phyloP scores from a whole-genome alignment of 1,140 invertebrate genomes.

The Mesaphorura yosii region DNA sequence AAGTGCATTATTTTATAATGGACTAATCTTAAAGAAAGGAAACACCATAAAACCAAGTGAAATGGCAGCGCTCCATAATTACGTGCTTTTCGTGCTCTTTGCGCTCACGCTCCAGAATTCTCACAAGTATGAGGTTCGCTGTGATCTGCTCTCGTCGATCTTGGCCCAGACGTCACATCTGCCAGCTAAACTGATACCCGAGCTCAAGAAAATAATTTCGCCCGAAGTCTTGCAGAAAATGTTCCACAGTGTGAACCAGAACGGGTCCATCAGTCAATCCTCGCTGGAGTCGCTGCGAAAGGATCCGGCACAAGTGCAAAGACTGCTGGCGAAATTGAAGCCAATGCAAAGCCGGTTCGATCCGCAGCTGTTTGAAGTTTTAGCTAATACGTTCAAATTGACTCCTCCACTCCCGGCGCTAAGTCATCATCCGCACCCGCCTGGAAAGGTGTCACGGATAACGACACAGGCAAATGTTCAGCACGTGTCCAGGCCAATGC shows the following conservation, averaged over 20 bases:
- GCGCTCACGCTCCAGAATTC: too few relatives aligned
- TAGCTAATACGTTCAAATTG: conserved; percentile 6
- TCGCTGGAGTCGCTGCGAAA: neutral
- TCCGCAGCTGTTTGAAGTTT: conserved; percentile 19
- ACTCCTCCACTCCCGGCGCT: conserved; percentile 1
- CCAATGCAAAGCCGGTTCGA: conserved; percentile 25
- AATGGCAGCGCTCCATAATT: too few relatives aligned
- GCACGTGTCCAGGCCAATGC: neutral
- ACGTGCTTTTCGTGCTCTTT: too few relatives aligned
- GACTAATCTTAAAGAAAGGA: too few relatives aligned
- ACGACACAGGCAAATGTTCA: neutral
- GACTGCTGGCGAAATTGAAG: conserved; percentile 20
- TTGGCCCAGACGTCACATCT: too few relatives aligned
- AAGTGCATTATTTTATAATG: too few relatives aligned
- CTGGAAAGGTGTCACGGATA: neutral
- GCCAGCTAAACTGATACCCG: too few relatives aligned
- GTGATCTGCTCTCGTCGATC: too few relatives aligned
- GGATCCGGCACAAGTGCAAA: conserved; percentile 9
- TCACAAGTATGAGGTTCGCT: too few relatives aligned
- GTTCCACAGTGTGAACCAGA: too few relatives aligned
- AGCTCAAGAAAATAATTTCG: conserved; percentile 7
- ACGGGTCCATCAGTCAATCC: neutral
- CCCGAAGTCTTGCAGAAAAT: conserved; percentile 9
- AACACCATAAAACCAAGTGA: too few relatives aligned
- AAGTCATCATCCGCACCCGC: neutral